These are phyloP conservation scores for Apis mellifera DNA, from an alignment of 1,140 invertebrate genomes.

Conservation along the genomic window DNA sequence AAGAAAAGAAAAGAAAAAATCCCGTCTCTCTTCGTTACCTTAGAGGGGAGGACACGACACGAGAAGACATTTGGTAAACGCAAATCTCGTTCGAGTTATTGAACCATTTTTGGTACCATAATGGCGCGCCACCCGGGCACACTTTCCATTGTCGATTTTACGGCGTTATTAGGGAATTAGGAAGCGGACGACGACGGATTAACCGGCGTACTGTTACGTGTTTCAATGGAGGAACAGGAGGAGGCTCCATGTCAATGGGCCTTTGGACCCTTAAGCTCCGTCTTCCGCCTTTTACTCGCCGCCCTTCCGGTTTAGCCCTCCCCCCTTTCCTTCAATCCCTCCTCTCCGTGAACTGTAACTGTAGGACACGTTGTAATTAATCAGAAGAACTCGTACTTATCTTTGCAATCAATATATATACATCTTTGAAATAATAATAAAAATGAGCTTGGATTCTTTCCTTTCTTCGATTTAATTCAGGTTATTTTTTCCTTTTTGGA, in stretches of 20 bases:
- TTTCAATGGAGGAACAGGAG: constrained; percentile 69
- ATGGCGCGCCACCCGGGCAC: not conserved
- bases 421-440: too few species aligned
- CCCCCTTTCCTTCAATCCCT: constrained; percentile 11
- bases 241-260: constrained; percentile 69
- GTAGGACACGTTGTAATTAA: too few species aligned
- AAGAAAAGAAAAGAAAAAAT: constrained; percentile 32
- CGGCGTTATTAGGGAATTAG: constrained; percentile 68
- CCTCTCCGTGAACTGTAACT: too few species aligned
- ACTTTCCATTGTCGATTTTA: constrained; percentile 47
- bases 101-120: constrained; percentile 1
- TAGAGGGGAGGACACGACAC: too few species aligned
- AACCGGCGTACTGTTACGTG: constrained; percentile 66
- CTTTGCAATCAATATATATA: too few species aligned
- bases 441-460: too few species aligned
- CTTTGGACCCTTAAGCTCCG: constrained; percentile 70
- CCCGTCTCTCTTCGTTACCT: not conserved
- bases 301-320: constrained; percentile 74
- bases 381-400: too few species aligned
- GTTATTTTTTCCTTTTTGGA: too few species aligned
- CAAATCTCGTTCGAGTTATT: constrained; percentile 18
- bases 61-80: too few species aligned
- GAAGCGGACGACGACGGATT: constrained; percentile 54
- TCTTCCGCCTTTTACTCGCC: constrained; percentile 72
- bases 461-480: too few species aligned